These are phyloP conservation scores for Scaptomyza cyrtandrae DNA, from an alignment of 2,888 invertebrate species.

Conservation along the genomic window DNA sequence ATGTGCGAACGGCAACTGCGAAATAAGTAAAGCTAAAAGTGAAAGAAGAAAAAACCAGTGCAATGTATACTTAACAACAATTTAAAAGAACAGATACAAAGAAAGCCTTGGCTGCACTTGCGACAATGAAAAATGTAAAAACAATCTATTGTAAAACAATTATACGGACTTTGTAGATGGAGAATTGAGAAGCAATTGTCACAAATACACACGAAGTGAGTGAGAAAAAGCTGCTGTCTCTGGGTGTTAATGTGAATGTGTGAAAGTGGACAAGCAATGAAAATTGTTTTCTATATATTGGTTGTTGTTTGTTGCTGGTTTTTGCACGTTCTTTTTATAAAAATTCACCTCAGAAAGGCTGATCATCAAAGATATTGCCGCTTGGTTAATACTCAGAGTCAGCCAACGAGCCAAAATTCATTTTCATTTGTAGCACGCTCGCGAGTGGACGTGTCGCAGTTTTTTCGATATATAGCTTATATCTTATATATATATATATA, in stretches of 20 bases:
- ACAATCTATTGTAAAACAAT: conserved; percentile 46
- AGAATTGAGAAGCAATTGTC: conserved; percentile 30
- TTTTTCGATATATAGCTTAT: conserved; percentile 43
- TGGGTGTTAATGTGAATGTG: conserved; percentile 15
- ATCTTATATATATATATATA: conserved; percentile 31
- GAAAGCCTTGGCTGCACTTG: conserved; percentile 26
- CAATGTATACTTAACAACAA: conserved; percentile 20
- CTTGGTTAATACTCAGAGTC: conserved; percentile 29
- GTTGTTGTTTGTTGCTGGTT: conserved; percentile 39
- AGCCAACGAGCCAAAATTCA: conserved; percentile 63
- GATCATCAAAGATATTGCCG: conserved; percentile 68
- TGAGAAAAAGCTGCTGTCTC: not conserved
- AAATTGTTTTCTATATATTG: conserved; percentile 64
- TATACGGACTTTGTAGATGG: conserved; percentile 2
- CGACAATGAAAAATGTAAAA: conserved; percentile 40
- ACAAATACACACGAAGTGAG: no score
- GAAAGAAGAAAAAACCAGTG: conserved; percentile 18
- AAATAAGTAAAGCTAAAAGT: conserved; percentile 50
- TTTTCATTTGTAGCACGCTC: conserved; percentile 80
- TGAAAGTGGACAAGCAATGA: conserved; percentile 51
- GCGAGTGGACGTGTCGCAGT: conserved; percentile 79
- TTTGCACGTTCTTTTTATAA: conserved; percentile 73
- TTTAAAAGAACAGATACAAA: conserved; percentile 10
- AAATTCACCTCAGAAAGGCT: conserved; percentile 80
- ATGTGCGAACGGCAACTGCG: conserved; percentile 53